Percentiles rank a stretch among this genome's conserved stretches.
Evolutionary conservation across 2,888 invertebrate species (phyloP).

Genomic region (Acronicta alni): DNA sequence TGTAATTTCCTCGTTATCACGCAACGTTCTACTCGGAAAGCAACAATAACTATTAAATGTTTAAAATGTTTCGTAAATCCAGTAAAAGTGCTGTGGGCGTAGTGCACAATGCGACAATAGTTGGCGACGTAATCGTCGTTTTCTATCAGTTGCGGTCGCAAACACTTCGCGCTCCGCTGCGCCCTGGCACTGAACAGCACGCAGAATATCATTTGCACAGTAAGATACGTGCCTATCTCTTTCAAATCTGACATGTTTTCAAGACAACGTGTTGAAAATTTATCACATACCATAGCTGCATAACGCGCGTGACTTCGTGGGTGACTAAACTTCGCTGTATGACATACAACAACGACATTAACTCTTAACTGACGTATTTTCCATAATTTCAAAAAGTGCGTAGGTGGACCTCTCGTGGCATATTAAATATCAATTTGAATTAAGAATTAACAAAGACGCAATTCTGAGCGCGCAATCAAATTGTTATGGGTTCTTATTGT

Average conservation of each 20-base stretch:
- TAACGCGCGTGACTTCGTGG: conserved; percentile 13
- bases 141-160: conserved; percentile 87
- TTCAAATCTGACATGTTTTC: conserved; percentile 30
- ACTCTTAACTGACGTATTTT: conserved; percentile 37
- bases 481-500: conserved; percentile 4
- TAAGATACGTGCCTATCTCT: conserved; percentile 41
- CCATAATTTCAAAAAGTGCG: conserved; percentile 39
- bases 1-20: conserved; percentile 77
- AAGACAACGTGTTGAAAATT: conserved; percentile 16
- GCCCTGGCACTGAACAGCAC: conserved; percentile 60
- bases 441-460: conserved; percentile 22
- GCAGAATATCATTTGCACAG: conserved; percentile 65
- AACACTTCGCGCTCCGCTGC: conserved; percentile 83
- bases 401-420: conserved; percentile 47
- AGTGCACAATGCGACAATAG: conserved; percentile 84
- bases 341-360: conserved; percentile 4
- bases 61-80: conserved; percentile 83
- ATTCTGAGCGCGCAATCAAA: conserved; percentile 8
- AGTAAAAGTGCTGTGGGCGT: conserved; percentile 85
- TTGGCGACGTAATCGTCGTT: conserved; percentile 83
- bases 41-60: conserved; percentile 73
- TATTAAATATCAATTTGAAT: conserved; percentile 43
- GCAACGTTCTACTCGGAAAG: conserved; percentile 72
- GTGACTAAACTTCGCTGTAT: conserved; percentile 24
- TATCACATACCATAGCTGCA: conserved; percentile 15